Evolutionary conservation across 2,888 invertebrate genomes (phyloP), one percentile per base, ranked within the genome.

Genomic region (Fragum whitleyi): DNA sequence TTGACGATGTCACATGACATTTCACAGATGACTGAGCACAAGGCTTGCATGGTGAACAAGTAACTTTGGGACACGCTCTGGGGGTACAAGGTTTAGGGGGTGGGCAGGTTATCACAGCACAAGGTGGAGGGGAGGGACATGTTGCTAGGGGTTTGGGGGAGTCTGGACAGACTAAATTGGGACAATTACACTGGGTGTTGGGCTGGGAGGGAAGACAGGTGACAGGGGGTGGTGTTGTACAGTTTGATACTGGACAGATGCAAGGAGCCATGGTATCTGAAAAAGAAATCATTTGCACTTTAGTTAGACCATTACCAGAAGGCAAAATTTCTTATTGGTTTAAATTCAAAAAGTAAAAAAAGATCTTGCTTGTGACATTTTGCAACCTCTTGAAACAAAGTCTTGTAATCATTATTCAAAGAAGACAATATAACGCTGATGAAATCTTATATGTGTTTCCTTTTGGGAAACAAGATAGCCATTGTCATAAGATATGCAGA

Each of bases 41-140:
- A 23, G 65, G 6, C 23, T n/a, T 32, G 26, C 65, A 65, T 5
- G 65, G 65, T 3, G 65, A 26, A 26, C 65, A 65, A 7, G 42
- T 36, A 26, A 36, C 6, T 65, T 23, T 39, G 1, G 21, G 42
- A 65, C 65, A 65, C 16, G 62, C 65, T 23, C 36, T 39, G 6
- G 65, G 65, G 11, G 26, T 23, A n/a, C 42, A 42, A 5, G 65
- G 32, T 65, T 65, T 65, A 9, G 62, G 36, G 7, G 32, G 32
- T n/a, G 62, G 62, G 62, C 62, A 62, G 0, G 62, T 32, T n/a
- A 51, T 26, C 1, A 51, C 21, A 5, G 68, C 36, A 51, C 68
- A 68, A 39, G 47, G 42, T 21, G 68, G 23, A 19, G 47, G 51
- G 19, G 69, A 28, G 9, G 69, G 53, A 29, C 69, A 69, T 5